Conservation (phyloP, 2,888 invertebrate genomes). For the Tetramorium bicarinatum region DNA sequence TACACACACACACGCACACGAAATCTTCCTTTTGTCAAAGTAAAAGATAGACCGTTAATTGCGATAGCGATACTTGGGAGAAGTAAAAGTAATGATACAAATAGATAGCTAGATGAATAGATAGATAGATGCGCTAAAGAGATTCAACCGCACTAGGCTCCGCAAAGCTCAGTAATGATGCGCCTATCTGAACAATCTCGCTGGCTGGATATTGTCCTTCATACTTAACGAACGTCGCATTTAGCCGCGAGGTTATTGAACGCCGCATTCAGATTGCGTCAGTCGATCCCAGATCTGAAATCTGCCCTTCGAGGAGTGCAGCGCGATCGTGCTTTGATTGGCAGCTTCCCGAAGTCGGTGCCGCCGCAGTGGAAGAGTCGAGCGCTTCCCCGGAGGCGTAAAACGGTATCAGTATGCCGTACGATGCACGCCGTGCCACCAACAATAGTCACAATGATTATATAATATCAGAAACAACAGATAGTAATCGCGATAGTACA, state of each 20-base stretch:
- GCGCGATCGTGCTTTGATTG: constrained; percentile 51
- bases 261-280: constrained; percentile 59
- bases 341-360: constrained; percentile 57
- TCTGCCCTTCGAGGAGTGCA: constrained; percentile 37
- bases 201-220: constrained; percentile 53
- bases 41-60: not conserved
- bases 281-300: constrained; percentile 63
- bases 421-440: constrained; percentile 46
- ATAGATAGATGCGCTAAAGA: constrained; percentile 23
- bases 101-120: constrained; percentile 20
- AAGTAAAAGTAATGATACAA: not conserved
- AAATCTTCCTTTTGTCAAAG: not conserved
- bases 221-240: constrained; percentile 64
- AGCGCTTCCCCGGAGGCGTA: constrained; percentile 45
- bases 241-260: constrained; percentile 63
- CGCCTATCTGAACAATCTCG: constrained; percentile 63
- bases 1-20: accelerated
- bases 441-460: constrained; percentile 54
- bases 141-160: not conserved
- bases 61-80: not conserved
- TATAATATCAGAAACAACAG: constrained; percentile 50
- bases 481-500: constrained; percentile 30
- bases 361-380: constrained; percentile 35
- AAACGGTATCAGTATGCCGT: constrained; percentile 46
- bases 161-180: constrained; percentile 42